phyloP scores from a whole-genome alignment of 2,888 invertebrate genomes.

The Nipponacmea schrenckii region DNA sequence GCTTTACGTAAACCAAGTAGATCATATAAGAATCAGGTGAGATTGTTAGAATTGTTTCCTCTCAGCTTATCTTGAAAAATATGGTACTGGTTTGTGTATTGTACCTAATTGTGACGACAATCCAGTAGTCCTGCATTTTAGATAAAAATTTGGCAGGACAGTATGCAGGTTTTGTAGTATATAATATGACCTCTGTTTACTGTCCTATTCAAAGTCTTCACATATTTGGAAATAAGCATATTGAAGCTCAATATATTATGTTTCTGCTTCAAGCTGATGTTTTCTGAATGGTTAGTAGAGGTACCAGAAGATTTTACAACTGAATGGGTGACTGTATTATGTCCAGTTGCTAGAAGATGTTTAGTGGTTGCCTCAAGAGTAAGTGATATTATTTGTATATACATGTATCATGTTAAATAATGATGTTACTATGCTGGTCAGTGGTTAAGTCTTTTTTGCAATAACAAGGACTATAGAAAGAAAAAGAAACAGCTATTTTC shows the following conservation, averaged over 20 bases:
- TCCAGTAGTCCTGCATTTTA: too few species aligned
- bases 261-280: constrained; percentile 75
- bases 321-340: constrained; percentile 73
- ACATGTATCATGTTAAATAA: neutral
- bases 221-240: too few species aligned
- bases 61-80: neutral
- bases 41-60: neutral
- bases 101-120: neutral
- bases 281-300: constrained; percentile 93
- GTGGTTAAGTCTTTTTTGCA: too few species aligned
- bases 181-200: too few species aligned
- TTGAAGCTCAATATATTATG: too few species aligned
- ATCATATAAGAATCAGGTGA: constrained; percentile 62
- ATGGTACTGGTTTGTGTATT: neutral
- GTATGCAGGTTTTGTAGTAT: too few species aligned
- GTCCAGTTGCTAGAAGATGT: constrained; percentile 85
- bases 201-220: too few species aligned
- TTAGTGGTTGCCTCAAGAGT: constrained; percentile 82
- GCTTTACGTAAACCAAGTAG: constrained; percentile 52
- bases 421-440: too few species aligned
- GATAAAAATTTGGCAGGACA: too few species aligned
- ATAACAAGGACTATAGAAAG: too few species aligned
- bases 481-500: too few species aligned
- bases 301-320: constrained; percentile 75
- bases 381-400: constrained; percentile 18